Evolutionary conservation across 1,140 invertebrate species (phyloP).

Genomic region (Nasonia vitripennis): DNA sequence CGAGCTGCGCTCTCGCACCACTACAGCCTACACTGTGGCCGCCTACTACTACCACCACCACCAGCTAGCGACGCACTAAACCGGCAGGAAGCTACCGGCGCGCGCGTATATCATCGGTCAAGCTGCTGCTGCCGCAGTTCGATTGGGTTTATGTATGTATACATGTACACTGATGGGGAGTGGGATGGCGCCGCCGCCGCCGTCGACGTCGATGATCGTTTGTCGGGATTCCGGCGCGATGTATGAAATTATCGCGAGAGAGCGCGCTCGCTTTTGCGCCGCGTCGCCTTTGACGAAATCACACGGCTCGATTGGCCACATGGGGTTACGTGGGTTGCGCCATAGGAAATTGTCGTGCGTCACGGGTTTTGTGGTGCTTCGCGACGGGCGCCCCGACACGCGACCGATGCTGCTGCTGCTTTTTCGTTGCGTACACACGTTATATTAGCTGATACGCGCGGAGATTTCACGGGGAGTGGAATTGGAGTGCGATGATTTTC

Average conservation of each 20-base stretch:
- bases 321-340: neutral
- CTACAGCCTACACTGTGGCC: neutral
- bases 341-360: constrained; percentile 26
- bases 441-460: neutral
- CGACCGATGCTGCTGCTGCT: neutral
- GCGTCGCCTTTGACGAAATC: constrained; percentile 10
- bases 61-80: neutral
- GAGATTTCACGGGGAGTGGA: neutral
- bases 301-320: constrained; percentile 17
- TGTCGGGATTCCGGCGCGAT: constrained; percentile 29
- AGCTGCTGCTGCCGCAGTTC: neutral
- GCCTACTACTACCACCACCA: too few species aligned
- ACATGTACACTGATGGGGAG: neutral
- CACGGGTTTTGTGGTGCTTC: constrained; percentile 23
- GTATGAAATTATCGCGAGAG: constrained; percentile 42
- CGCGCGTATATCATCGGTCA: neutral
- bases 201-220: constrained; percentile 19
- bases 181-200: neutral
- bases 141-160: neutral
- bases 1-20: neutral
- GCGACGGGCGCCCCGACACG: neutral
- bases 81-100: neutral
- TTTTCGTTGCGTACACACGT: neutral
- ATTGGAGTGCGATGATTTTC: constrained; percentile 1
- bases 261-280: neutral